These are phyloP conservation scores for Nomada ferruginata DNA, from an alignment of 2,888 invertebrate species.

Conservation along the genomic window DNA sequence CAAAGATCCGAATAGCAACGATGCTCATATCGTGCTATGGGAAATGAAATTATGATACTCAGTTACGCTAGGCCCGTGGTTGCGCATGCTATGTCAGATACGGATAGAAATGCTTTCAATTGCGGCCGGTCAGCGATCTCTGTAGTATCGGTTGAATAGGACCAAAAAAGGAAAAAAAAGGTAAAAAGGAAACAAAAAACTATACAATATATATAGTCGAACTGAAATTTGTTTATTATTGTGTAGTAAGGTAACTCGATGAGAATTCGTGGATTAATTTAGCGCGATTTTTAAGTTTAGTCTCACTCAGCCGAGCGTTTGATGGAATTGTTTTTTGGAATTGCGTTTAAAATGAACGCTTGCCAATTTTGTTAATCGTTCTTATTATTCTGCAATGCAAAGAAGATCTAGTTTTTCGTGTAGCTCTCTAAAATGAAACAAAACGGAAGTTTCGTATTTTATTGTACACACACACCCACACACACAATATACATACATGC, in stretches of 20 bases:
- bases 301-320: slow-evolving; percentile 31
- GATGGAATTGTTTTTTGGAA: slow-evolving; percentile 25
- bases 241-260: slow-evolving; percentile 41
- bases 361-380: slow-evolving; percentile 10
- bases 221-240: slow-evolving; percentile 50
- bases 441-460: slow-evolving; percentile 40
- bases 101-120: slow-evolving; percentile 50
- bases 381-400: slow-evolving; percentile 38
- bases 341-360: slow-evolving; percentile 16
- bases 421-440: slow-evolving; percentile 50
- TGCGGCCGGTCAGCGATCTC: slow-evolving; percentile 25
- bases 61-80: slow-evolving; percentile 53
- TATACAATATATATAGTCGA: slow-evolving; percentile 31
- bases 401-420: slow-evolving; percentile 43
- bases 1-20: slow-evolving; percentile 91
- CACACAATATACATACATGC: too few relatives aligned
- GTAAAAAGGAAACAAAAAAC: not conserved
- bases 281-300: slow-evolving; percentile 38
- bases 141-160: slow-evolving; percentile 62
- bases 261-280: slow-evolving; percentile 44
- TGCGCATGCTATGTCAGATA: slow-evolving; percentile 46
- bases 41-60: slow-evolving; percentile 91
- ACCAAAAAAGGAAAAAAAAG: slow-evolving; percentile 56
- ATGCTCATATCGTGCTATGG: slow-evolving; percentile 96
- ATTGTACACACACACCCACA: slow-evolving; percentile 1